Base-by-base conservation (phyloP, 2,888 invertebrate species). In the Nemurella pictetii region DNA sequence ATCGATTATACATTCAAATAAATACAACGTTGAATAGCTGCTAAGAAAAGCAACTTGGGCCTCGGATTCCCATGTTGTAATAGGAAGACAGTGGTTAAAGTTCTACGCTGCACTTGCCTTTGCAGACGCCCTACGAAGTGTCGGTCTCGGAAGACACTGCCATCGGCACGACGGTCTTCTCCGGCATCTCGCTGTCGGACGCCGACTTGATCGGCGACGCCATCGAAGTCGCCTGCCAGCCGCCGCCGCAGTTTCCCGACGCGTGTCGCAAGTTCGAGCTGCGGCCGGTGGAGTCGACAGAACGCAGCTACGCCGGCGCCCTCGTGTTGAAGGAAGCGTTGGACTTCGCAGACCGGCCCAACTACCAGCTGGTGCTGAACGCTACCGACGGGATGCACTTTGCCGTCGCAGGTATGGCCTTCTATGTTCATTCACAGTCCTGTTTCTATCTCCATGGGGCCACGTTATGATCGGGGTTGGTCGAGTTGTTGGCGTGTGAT, bases 191-290 rank as follows among this genome's bases (percentile, higher is more conserved):
- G 85, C 95, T 97, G 9, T 94, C 94, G 88, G 97, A 98, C 90
- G 93, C 93, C 80, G 97, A 98, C 89, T 93, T 94, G 1, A 93
- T 95, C 15, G 97, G 97, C 0, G 95, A 96, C 85, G 95, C 94
- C 87, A 92, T 97, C 86, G 95, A 96, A 90, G 94, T 97, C 4
- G 94, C 93, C 85, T 94, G 94, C 88, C 90, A 91, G 85, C 91
- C 92, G 85, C 90, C 92, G 87, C 91, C 91, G 86, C 91, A 95
- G 93, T 94, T 93, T 91, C 93, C 93, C 25, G 93, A 95, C 88
- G 94, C 94, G 0, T 96, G 96, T 88, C 92, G 93, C 4, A 93
- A 94, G 85, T 96, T 96, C 88, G 92, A 93, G 86, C 92, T 96
- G 85, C 92, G 93, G 83, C 90, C 92, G 3, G 89, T 93, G 20